Evolutionary conservation across 2,888 invertebrate genomes (phyloP), one percentile per base, ranked within the genome.

Genomic region (Podabrus alpinus): DNA sequence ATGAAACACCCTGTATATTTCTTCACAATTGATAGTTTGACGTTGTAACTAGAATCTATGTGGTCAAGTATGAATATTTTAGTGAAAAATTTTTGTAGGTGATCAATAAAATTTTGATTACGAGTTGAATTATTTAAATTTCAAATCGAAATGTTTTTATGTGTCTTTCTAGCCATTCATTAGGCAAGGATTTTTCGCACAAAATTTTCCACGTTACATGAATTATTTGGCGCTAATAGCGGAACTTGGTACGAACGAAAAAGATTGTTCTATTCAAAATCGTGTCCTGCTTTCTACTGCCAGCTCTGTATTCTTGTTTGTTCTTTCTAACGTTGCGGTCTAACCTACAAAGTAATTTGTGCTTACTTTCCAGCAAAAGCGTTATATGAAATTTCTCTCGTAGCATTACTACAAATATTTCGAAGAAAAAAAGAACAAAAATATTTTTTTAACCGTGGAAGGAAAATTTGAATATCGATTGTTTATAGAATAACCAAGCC

Each of bases 201-300:
- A 45, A 45, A 45, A n/a, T 45, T 45, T 29, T 29, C n/a, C 45
- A 45, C 4, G 45, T n/a, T 45, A n/a, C 45, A 45, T 45, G 45
- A 7, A 45, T 45, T 45, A 45, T 45, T 45, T 45, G 45, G 21
- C 62, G 17, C 62, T 64, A 64, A 64, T 67, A 75, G 77, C 78
- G 78, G 78, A 78, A 79, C 77, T 79, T 69, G 25, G 73, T 71
- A 70, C 69, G 68, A 66, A 72, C 71, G 70, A 75, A 21, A n/a
- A 69, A 70, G 64, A 71, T 71, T 70, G 70, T 64, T 62, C 62
- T 71, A 71, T 66, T 71, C 70, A 71, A 62, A 60, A 69, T 72
- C 76, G 78, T 82, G 83, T 82, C 82, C 83, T 80, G 83, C 83
- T 83, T 83, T 83, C 83, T 83, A 82, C 78, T 72, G 73, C 72